Conservation (phyloP, 2,888 invertebrate species). For the Gari tellinella region DNA sequence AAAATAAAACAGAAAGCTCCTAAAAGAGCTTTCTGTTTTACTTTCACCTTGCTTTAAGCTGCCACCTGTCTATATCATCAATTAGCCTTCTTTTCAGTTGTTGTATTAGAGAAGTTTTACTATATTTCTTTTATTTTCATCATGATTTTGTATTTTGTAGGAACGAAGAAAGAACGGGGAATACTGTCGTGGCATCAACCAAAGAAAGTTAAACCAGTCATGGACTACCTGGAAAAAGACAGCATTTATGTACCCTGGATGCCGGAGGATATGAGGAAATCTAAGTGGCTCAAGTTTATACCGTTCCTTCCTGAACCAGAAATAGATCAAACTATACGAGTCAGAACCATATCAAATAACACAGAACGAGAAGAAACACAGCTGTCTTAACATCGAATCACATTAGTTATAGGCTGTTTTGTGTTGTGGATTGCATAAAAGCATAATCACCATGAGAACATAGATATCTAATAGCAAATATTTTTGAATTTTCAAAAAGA, state of each 20-base stretch:
- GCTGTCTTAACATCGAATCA: conserved; percentile 5
- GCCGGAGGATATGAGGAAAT: conserved; percentile 47
- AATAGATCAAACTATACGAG: background rate
- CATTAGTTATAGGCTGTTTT: no score
- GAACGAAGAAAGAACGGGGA: conserved; percentile 67
- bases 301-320: conserved; percentile 59
- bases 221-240: conserved; percentile 31
- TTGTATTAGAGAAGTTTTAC: background rate
- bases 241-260: conserved; percentile 49
- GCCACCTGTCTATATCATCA: background rate
- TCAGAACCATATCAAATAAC: background rate
- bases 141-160: conserved; percentile 40
- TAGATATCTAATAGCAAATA: no score
- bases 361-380: conserved; percentile 24
- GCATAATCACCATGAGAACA: no score
- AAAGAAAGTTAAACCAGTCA: background rate
- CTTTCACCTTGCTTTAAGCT: no score
- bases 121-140: no score
- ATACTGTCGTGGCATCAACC: conserved; percentile 59
- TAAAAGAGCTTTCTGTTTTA: no score
- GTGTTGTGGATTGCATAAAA: no score
- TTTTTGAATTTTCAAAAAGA: no score
- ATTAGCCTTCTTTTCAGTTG: background rate
- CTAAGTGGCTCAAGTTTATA: conserved; percentile 52
- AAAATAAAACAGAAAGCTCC: no score